A percentile compares a stretch with the other conserved stretches of the same genome.
Conservation (phyloP, 1,140 invertebrate genomes). For the Drosophila kepulauana region DNA sequence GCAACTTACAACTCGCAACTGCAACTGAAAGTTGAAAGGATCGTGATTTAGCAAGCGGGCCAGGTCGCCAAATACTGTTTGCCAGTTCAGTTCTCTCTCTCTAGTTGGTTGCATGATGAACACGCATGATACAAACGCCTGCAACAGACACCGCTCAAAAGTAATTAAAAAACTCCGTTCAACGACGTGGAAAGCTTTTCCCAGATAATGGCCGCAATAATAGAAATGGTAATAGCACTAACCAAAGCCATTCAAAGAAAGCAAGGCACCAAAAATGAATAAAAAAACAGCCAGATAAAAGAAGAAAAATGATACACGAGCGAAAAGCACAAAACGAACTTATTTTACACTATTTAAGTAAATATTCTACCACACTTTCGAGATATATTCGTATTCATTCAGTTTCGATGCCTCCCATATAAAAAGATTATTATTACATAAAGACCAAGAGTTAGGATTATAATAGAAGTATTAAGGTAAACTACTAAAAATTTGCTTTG, state of each 20-base stretch:
- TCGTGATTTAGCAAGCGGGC: slow-evolving; percentile 47
- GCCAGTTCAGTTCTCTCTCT: neutral
- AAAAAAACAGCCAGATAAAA: slow-evolving; percentile 9
- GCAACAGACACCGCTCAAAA: slow-evolving; percentile 44
- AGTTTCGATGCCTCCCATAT: too few species aligned
- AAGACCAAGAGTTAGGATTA: too few species aligned
- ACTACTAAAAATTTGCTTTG: too few species aligned
- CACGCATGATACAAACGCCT: slow-evolving; percentile 51
- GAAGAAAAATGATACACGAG: slow-evolving; percentile 5
- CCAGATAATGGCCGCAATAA: slow-evolving; percentile 63
- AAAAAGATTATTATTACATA: too few species aligned
- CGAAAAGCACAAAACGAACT: neutral
- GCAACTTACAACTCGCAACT: slow-evolving; percentile 7
- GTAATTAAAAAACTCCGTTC: slow-evolving; percentile 63
- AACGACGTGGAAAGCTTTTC: slow-evolving; percentile 54
- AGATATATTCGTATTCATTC: too few species aligned
- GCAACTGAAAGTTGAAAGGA: slow-evolving; percentile 54
- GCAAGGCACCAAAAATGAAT: slow-evolving; percentile 26
- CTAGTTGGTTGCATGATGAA: slow-evolving; percentile 41
- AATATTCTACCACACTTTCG: too few species aligned
- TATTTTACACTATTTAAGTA: neutral
- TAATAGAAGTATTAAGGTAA: too few species aligned
- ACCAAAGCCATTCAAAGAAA: slow-evolving; percentile 44
- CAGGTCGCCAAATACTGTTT: slow-evolving; percentile 32
- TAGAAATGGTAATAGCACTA: slow-evolving; percentile 62